Conservation (phyloP, 2,888 invertebrate genomes). For the Eupithecia dodoneata region DNA sequence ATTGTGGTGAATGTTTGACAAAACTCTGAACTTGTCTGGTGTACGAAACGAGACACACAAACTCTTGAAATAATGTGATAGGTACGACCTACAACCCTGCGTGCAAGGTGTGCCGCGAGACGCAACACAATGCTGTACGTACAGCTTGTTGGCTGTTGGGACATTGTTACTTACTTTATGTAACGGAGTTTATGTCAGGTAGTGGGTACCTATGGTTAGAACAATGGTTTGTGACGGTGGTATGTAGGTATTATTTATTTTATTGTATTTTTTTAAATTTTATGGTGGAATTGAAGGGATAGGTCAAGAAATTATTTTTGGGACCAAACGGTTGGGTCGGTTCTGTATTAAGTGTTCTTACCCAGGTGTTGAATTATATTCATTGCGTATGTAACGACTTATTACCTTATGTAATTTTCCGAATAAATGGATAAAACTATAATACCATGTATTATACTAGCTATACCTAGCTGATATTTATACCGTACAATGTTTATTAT, state of each 20-base stretch:
- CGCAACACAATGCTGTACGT: not conserved
- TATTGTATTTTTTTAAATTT: not conserved
- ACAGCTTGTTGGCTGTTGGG: not conserved
- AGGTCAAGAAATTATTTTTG: not conserved
- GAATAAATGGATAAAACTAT: too few relatives aligned
- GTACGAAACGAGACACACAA: not conserved
- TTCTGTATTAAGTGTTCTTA: slow-evolving; percentile 3
- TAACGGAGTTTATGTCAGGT: not conserved
- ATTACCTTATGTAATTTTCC: too few relatives aligned
- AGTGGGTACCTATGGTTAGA: not conserved
- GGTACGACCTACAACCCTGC: too few relatives aligned
- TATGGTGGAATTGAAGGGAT: not conserved
- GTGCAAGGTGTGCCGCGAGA: not conserved
- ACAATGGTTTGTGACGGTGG: not conserved
- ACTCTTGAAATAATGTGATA: not conserved
- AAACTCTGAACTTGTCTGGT: not conserved
- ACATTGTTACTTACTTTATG: not conserved
- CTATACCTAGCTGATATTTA: not conserved
- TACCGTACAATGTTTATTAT: not conserved
- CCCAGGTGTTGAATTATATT: not conserved
- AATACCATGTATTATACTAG: too few relatives aligned
- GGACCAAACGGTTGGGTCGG: slow-evolving; percentile 1
- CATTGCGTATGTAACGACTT: not conserved
- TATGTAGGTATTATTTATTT: slow-evolving; percentile 1
- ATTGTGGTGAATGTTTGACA: not conserved